Evolutionary conservation across 2,888 invertebrate genomes (phyloP).

Genomic region (Asteroscopus sphinx): DNA sequence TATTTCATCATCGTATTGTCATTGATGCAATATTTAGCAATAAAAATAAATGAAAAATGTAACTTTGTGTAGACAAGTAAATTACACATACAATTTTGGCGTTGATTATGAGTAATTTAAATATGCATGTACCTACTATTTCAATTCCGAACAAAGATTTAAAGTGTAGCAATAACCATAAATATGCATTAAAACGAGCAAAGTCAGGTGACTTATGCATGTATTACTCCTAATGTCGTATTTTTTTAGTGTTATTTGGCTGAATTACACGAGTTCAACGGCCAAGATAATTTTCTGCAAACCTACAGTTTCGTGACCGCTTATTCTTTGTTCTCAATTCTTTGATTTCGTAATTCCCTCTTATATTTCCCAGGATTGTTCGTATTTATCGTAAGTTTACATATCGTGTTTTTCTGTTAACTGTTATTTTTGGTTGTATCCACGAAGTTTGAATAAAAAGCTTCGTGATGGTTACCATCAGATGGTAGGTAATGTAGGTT

Average conservation of each 20-base stretch:
- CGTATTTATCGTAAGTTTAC: slow-evolving; percentile 35
- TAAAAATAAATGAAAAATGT: neutral
- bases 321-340: slow-evolving; percentile 59
- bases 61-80: neutral
- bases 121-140: too few relatives aligned
- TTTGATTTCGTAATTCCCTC: slow-evolving; percentile 65
- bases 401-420: slow-evolving; percentile 30
- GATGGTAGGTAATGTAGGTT: too few relatives aligned
- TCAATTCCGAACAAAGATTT: slow-evolving; percentile 4
- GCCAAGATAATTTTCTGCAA: slow-evolving; percentile 57
- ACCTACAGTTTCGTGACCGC: slow-evolving; percentile 40
- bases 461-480: too few relatives aligned
- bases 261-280: slow-evolving; percentile 52
- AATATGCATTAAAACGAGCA: slow-evolving; percentile 28
- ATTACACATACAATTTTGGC: slow-evolving; percentile 1
- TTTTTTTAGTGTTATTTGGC: slow-evolving; percentile 25
- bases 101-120: slow-evolving; percentile 10
- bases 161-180: slow-evolving; percentile 26
- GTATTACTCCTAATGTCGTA: slow-evolving; percentile 11
- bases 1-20: too few relatives aligned
- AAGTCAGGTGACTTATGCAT: slow-evolving; percentile 1
- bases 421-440: slow-evolving; percentile 37
- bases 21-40: neutral
- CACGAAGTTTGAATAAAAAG: too few relatives aligned
- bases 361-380: slow-evolving; percentile 55